phyloP scores from a whole-genome alignment of 2,113 vertebrate species.

The Dolichotis patagonum region DNA sequence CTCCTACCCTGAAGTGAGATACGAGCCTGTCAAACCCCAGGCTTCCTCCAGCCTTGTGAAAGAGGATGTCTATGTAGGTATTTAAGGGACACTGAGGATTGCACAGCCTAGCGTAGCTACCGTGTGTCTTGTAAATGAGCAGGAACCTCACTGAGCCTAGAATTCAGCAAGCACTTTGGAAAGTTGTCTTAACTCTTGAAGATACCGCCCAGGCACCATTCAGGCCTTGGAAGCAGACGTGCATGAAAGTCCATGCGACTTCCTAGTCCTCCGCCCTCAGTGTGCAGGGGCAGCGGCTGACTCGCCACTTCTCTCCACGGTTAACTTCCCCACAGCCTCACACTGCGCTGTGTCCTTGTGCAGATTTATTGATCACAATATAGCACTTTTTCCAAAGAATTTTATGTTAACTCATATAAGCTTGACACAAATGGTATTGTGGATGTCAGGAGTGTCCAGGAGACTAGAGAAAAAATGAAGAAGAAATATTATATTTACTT shows the following conservation, averaged over 20 bases:
- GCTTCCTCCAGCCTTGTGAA: not conserved
- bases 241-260: not conserved
- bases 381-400: slow-evolving; percentile 44
- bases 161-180: not conserved
- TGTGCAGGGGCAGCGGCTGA: not conserved
- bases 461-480: slow-evolving; percentile 50
- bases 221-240: accelerated
- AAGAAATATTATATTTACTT: slow-evolving; percentile 67
- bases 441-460: slow-evolving; percentile 54
- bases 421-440: slow-evolving; percentile 64
- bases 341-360: not conserved
- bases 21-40: not conserved
- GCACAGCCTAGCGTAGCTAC: accelerated
- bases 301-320: not conserved
- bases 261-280: accelerated
- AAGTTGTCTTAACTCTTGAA: not conserved
- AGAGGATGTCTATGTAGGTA: not conserved
- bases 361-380: slow-evolving; percentile 58
- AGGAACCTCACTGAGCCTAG: not conserved
- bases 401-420: slow-evolving; percentile 66
- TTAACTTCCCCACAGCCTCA: not conserved
- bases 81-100: not conserved
- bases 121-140: too few species aligned
- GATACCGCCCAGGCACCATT: not conserved
- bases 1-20: not conserved